Evolutionary conservation across 2,797 vertebrate species (phyloP).

Genomic region (Hemitrygon akajei): DNA sequence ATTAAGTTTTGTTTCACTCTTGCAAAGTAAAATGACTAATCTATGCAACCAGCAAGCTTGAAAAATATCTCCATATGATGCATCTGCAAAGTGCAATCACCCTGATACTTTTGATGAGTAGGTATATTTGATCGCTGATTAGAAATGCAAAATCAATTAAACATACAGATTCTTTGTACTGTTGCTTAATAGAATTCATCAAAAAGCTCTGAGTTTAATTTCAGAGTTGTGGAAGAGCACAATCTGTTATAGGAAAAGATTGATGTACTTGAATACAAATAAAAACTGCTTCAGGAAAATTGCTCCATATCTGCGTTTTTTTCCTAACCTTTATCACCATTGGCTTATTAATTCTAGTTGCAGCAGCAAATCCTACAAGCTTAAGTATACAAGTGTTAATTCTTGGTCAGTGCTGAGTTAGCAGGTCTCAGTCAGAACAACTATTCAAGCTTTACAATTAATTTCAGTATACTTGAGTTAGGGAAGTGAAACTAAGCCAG

Average conservation of each 20-base stretch:
- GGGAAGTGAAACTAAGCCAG: not conserved
- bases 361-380: not conserved
- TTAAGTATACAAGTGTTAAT: not conserved
- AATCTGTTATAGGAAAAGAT: not conserved
- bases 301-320: not conserved
- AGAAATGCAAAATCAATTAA: not conserved
- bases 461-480: not conserved
- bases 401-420: not conserved
- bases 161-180: too few species aligned
- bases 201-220: not conserved
- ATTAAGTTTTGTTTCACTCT: not conserved
- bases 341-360: not conserved
- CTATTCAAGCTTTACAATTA: not conserved
- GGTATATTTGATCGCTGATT: not conserved
- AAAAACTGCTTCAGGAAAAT: not conserved
- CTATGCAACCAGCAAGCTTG: not conserved
- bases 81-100: not conserved
- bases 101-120: not conserved
- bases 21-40: conserved; percentile 16
- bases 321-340: too few species aligned
- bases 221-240: not conserved
- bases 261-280: not conserved
- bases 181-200: too few species aligned
- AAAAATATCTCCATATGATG: not conserved
- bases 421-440: not conserved